Evolutionary conservation across 2,113 vertebrate genomes (phyloP).

Genomic region (Erythrocercus mccallii): DNA sequence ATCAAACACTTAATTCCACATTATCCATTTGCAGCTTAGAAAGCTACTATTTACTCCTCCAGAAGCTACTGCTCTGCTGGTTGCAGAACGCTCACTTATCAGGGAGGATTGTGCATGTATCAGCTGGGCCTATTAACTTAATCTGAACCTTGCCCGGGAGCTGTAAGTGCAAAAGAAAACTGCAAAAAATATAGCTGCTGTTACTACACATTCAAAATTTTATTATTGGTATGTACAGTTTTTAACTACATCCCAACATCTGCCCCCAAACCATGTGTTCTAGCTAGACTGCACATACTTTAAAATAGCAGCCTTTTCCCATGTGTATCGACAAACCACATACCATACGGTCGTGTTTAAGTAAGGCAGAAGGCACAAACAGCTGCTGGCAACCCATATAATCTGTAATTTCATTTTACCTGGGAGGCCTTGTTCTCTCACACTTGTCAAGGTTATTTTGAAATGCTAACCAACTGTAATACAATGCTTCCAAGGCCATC

Average conservation of each 20-base stretch:
- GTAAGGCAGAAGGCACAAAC: neutral
- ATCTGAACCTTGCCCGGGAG: neutral
- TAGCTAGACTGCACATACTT: neutral
- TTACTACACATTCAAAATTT: neutral
- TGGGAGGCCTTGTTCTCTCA: neutral
- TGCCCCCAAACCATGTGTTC: constrained; percentile 29
- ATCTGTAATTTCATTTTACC: neutral
- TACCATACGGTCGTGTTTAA: neutral
- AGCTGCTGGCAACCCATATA: neutral
- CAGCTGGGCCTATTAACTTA: neutral
- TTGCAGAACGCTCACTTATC: neutral
- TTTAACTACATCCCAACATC: constrained; percentile 20
- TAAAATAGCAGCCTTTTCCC: neutral
- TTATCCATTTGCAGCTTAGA: neutral
- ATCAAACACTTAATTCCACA: neutral
- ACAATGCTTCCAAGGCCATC: neutral
- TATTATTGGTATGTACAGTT: neutral
- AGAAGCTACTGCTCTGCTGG: neutral
- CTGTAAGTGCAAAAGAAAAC: neutral
- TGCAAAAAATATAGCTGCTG: neutral
- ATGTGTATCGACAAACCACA: neutral
- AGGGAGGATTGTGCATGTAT: neutral
- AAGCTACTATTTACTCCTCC: neutral
- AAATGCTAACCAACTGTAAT: neutral
- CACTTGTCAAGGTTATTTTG: neutral